These are phyloP conservation scores for Cynaeus angustus DNA, from an alignment of 2,888 invertebrate genomes.

Conservation along the genomic window DNA sequence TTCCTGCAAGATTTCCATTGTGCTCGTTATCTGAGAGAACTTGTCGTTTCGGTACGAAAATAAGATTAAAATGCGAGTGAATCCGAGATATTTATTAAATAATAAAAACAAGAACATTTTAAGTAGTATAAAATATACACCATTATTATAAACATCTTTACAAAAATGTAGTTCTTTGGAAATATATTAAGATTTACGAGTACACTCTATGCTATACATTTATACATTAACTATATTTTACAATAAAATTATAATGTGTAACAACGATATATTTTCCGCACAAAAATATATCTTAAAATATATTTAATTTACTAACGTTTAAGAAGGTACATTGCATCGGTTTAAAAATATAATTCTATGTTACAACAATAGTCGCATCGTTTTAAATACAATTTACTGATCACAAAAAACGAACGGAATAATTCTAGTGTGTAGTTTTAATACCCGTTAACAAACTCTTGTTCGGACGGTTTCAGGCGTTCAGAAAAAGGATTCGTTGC, in stretches of 20 bases:
- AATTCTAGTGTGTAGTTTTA: conserved; percentile 67
- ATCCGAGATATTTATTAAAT: conserved; percentile 68
- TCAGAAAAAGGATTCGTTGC: conserved; percentile 6
- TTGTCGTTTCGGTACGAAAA: too few relatives aligned
- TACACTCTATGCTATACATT: conserved; percentile 59
- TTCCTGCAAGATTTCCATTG: conserved; percentile 1
- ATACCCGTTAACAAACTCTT: conserved; percentile 69
- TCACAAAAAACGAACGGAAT: conserved; percentile 72
- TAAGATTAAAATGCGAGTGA: conserved; percentile 38
- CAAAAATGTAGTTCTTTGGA: conserved; percentile 69
- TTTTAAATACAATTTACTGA: conserved; percentile 68
- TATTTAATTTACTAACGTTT: conserved; percentile 62
- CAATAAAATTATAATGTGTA: conserved; percentile 67
- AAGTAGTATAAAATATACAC: conserved; percentile 71
- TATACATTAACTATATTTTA: conserved; percentile 67
- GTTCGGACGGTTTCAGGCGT: background rate
- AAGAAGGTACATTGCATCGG: conserved; percentile 68
- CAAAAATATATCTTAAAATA: conserved; percentile 67
- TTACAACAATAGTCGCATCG: conserved; percentile 35
- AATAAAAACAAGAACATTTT: conserved; percentile 69
- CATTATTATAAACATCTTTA: conserved; percentile 64
- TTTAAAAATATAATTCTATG: conserved; percentile 63
- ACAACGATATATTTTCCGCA: conserved; percentile 69
- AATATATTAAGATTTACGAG: conserved; percentile 69
- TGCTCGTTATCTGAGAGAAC: too few relatives aligned